phyloP scores from a whole-genome alignment of 2,113 vertebrate genomes.

The Bagarius yarrelli region DNA sequence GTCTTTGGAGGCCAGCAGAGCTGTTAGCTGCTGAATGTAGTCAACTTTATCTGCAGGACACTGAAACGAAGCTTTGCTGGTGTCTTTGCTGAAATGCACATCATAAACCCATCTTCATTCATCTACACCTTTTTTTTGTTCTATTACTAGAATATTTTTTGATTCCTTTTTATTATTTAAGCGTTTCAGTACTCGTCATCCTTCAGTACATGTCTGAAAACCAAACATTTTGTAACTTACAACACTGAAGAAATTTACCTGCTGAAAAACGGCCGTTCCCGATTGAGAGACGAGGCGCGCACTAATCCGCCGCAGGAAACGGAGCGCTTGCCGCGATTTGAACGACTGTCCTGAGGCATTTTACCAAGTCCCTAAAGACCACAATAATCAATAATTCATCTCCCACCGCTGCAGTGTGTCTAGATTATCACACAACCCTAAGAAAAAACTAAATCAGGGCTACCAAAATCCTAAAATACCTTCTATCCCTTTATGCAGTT shows the following conservation, averaged over 20 bases:
- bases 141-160: no score
- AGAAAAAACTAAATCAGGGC: not conserved
- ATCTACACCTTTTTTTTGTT: no score
- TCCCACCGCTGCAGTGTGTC: not conserved
- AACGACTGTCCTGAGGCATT: slow-evolving; percentile 81
- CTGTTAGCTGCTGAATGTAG: slow-evolving; percentile 75
- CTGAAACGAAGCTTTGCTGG: slow-evolving; percentile 68
- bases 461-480: no score
- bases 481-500: no score
- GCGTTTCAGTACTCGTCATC: no score
- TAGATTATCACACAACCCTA: not conserved
- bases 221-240: not conserved
- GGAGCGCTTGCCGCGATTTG: slow-evolving; percentile 82
- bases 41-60: slow-evolving; percentile 80
- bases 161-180: no score
- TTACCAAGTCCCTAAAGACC: slow-evolving; percentile 83
- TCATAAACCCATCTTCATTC: not conserved
- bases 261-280: slow-evolving; percentile 72
- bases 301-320: slow-evolving; percentile 73
- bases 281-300: slow-evolving; percentile 80
- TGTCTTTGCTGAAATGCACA: slow-evolving; percentile 66
- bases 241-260: slow-evolving; percentile 66
- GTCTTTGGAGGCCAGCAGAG: slow-evolving; percentile 79
- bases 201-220: not conserved
- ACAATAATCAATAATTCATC: slow-evolving; percentile 29